A percentile compares a stretch with the other conserved stretches of the same genome.
These are phyloP conservation scores for Proales similis DNA, from an alignment of 1,140 invertebrate genomes.

Conservation along the genomic window DNA sequence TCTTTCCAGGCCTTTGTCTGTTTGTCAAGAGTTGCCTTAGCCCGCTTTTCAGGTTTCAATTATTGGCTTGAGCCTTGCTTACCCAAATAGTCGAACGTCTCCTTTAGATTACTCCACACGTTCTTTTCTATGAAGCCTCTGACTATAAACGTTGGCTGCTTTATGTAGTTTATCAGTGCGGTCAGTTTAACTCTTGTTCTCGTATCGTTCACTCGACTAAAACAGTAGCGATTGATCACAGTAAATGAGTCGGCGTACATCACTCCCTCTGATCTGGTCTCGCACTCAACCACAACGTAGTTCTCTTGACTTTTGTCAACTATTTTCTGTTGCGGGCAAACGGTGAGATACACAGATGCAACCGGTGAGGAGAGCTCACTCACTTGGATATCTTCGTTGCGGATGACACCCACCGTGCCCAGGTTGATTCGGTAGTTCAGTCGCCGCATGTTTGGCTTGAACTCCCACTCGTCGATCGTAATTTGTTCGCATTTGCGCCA, in stretches of 20 bases:
- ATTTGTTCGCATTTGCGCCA: no score
- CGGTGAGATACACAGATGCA: no score
- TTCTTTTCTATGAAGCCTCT: constrained; percentile 20
- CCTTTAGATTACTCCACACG: constrained; percentile 17
- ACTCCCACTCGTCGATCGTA: no score
- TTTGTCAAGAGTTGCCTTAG: no score
- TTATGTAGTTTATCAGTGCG: constrained; percentile 25
- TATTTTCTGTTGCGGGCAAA: constrained; percentile 32
- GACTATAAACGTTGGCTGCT: constrained; percentile 22
- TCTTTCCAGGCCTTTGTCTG: no score
- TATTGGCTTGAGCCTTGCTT: no score
- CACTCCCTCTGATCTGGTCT: constrained; percentile 3
- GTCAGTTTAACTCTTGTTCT: not conserved
- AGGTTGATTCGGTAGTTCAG: no score
- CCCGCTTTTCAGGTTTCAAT: no score
- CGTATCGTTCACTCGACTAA: not conserved
- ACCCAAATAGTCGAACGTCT: constrained; percentile 22
- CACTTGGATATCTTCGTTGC: no score
- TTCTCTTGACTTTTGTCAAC: constrained; percentile 7
- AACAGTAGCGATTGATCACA: constrained; percentile 1
- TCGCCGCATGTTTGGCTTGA: no score
- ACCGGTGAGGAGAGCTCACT: no score
- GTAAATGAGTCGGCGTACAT: constrained; percentile 14
- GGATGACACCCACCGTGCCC: no score
- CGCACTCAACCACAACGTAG: constrained; percentile 11